Conservation (phyloP, 2,113 vertebrate species). For the Antigone vipio region DNA sequence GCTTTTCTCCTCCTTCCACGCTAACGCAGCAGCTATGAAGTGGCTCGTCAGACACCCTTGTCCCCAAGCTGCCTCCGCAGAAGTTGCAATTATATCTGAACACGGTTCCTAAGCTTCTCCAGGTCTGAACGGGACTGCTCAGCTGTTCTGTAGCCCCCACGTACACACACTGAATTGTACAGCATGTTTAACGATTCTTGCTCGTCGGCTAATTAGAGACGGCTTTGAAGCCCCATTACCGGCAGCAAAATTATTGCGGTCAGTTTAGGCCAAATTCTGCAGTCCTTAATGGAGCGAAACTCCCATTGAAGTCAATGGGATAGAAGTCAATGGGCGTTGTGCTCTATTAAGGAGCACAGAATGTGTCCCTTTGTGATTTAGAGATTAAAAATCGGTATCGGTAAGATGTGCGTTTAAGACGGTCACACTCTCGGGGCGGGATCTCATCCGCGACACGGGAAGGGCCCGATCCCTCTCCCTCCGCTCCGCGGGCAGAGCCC, state of each 20-base stretch:
- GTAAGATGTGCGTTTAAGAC: background rate
- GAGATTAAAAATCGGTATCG: constrained; percentile 9
- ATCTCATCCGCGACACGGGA: background rate
- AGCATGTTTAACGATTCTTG: constrained; percentile 54
- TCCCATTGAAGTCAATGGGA: constrained; percentile 51
- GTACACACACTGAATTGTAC: background rate
- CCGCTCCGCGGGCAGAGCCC: background rate
- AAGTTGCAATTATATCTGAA: background rate
- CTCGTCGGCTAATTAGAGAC: constrained; percentile 61
- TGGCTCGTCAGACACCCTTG: background rate
- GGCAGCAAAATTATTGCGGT: constrained; percentile 61
- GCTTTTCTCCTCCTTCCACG: background rate
- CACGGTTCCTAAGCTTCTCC: background rate
- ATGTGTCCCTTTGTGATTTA: constrained; percentile 11
- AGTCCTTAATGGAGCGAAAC: constrained; percentile 63
- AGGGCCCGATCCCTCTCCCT: background rate
- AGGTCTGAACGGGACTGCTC: background rate
- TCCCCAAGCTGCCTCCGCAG: background rate
- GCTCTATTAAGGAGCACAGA: constrained; percentile 35
- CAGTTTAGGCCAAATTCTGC: constrained; percentile 62
- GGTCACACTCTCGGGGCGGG: background rate
- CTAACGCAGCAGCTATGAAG: background rate
- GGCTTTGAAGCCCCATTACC: constrained; percentile 64
- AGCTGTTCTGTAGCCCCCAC: background rate
- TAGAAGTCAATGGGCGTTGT: constrained; percentile 58